Evolutionary conservation across 2,113 vertebrate genomes (phyloP).

Genomic region (Numida meleagris): DNA sequence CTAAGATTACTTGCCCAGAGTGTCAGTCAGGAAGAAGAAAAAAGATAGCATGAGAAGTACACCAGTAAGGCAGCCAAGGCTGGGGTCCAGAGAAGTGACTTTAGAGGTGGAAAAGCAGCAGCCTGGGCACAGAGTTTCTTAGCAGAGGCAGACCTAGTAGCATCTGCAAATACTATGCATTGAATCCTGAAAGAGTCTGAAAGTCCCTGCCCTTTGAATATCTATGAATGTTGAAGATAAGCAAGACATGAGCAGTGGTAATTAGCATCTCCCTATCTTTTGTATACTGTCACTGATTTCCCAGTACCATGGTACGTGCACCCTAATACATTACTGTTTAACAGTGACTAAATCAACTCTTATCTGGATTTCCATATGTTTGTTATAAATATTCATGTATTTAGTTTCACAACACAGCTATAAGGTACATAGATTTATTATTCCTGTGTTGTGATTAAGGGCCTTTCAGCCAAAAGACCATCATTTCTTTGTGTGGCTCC

Average conservation of each 20-base stretch:
- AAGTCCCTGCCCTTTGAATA: background rate
- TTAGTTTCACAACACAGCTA: background rate
- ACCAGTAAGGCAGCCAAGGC: background rate
- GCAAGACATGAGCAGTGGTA: background rate
- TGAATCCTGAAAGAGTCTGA: background rate
- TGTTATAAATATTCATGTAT: constrained; percentile 7
- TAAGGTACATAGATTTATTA: background rate
- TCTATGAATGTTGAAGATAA: background rate
- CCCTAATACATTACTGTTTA: background rate
- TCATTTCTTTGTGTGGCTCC: background rate
- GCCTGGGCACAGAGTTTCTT: background rate
- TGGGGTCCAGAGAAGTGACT: background rate
- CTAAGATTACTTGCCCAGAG: background rate
- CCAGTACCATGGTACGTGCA: background rate
- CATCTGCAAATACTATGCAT: background rate
- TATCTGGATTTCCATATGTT: constrained; percentile 6
- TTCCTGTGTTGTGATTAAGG: background rate
- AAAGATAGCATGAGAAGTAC: background rate
- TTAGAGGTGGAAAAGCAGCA: constrained; percentile 1
- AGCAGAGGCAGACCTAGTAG: background rate
- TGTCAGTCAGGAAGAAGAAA: background rate
- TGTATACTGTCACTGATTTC: background rate
- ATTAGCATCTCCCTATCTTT: constrained; percentile 12
- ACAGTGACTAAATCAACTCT: constrained; percentile 7
- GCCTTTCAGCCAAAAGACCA: background rate